Evolutionary conservation across 2,888 invertebrate genomes (phyloP), one percentile per base, ranked within the genome.

Genomic region (Temnothorax rugatulus): DNA sequence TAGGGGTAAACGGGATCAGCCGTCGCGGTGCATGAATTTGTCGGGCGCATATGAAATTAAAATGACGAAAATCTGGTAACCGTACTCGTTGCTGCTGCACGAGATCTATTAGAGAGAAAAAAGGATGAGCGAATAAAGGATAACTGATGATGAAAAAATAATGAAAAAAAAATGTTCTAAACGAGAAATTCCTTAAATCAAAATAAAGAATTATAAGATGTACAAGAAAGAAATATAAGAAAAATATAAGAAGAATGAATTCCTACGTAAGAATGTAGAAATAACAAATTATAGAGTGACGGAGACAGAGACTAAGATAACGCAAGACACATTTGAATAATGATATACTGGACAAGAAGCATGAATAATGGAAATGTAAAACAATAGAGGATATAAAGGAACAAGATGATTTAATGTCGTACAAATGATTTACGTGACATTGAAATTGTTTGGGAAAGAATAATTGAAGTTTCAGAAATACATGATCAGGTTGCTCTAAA

Each of bases 281-380:
- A 81, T 59, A 81, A 59, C 79, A 71, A 71, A 71, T 73, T 59
- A 41, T 69, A 57, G 29, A 66, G 52, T 41, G 64, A 64, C 44
- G 25, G 50, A 59, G 68, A 76, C 21, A 34, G 64, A 25, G 57
- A 21, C 79, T 68, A 57, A 77, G 79, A 81, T 81, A 81, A 81
- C 73, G 79, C 25, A 61, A 47, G 79, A 79, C 57, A 79, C 59
- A 81, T 81, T 81, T 81, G 79, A 81, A 81, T 81, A 81, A 81
- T 81, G 79, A 81, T 81, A 81, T 81, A 81, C 79, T 81, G 79
- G 59, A 81, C 79, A 71, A 71, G 79, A 47, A 81, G 79, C 73
- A 81, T 81, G 79, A 81, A 71, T 81, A 81, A 81, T 81, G 79
- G 79, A 81, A 81, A 79, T 69, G 71, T 79, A 79, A 79, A 79